Conservation (phyloP, 2,888 invertebrate genomes). For the Spilarctia lutea region DNA sequence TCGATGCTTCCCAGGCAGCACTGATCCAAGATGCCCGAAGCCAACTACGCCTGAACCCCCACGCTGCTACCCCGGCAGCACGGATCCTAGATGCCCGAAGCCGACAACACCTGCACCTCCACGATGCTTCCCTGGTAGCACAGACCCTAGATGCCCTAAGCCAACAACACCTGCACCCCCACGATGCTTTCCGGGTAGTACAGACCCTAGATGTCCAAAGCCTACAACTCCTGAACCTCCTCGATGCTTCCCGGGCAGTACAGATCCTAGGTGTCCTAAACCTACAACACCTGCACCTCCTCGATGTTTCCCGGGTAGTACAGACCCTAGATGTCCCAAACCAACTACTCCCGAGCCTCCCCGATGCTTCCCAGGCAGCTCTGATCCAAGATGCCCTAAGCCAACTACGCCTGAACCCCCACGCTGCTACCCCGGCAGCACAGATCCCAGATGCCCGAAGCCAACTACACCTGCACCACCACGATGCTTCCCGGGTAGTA, state of each 20-base stretch:
- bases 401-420: slow-evolving; percentile 46
- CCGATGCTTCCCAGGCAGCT: slow-evolving; percentile 10
- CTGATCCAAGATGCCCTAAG: slow-evolving; percentile 49
- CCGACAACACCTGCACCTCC: no score
- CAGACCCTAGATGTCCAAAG: slow-evolving; percentile 55
- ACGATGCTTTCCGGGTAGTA: slow-evolving; percentile 55
- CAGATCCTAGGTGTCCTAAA: slow-evolving; percentile 39
- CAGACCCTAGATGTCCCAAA: slow-evolving; percentile 50
- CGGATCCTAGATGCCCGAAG: no score
- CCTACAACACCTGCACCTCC: slow-evolving; percentile 40
- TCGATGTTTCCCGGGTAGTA: slow-evolving; percentile 30
- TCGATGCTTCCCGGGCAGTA: slow-evolving; percentile 49
- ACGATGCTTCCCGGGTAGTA: slow-evolving; percentile 39
- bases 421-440: slow-evolving; percentile 61
- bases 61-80: no score
- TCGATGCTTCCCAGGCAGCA: no score
- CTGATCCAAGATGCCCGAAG: no score
- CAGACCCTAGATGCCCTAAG: slow-evolving; percentile 57
- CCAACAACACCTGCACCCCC: slow-evolving; percentile 57
- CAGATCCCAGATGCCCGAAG: slow-evolving; percentile 68
- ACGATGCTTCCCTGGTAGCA: no score
- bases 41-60: no score
- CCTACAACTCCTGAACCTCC: slow-evolving; percentile 56
- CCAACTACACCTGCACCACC: slow-evolving; percentile 46
- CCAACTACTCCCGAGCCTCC: slow-evolving; percentile 50